Evolutionary conservation across 2,888 invertebrate species (phyloP).

Genomic region (Leptinotarsa rubiginosa): DNA sequence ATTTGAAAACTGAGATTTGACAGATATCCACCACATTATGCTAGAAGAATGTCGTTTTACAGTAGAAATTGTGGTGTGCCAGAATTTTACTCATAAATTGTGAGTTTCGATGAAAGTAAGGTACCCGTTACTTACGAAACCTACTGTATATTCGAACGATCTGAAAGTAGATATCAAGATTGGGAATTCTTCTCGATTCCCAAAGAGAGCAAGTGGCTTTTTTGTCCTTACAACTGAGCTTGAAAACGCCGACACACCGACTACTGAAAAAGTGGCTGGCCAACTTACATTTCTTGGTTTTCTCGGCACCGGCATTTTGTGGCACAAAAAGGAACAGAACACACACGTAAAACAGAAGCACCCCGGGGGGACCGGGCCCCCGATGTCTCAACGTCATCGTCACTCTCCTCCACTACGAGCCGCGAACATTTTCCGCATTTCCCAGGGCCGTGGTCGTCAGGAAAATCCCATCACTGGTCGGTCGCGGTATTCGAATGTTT

Average conservation of each 20-base stretch:
- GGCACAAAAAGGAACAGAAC: constrained; percentile 54
- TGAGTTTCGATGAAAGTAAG: too few relatives aligned
- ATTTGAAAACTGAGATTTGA: too few relatives aligned
- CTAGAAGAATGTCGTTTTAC: too few relatives aligned
- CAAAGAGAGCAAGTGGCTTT: too few relatives aligned
- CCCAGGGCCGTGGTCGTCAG: constrained; percentile 23
- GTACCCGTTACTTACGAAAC: too few relatives aligned
- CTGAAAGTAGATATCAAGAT: not conserved
- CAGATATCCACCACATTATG: too few relatives aligned
- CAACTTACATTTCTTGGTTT: constrained; percentile 64
- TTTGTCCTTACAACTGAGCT: not conserved
- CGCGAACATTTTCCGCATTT: constrained; percentile 28
- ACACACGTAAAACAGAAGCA: constrained; percentile 51
- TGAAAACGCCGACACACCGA: not conserved
- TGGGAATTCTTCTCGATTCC: too few relatives aligned
- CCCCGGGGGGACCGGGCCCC: constrained; percentile 61
- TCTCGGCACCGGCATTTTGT: constrained; percentile 55
- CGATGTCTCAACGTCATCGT: constrained; percentile 55
- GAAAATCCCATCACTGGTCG: constrained; percentile 20
- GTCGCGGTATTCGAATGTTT: not conserved
- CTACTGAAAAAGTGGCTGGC: not conserved
- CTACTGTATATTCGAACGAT: not conserved
- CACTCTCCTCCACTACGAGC: constrained; percentile 33
- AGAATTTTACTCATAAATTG: too few relatives aligned
- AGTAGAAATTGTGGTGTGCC: too few relatives aligned